Evolutionary conservation across 2,113 vertebrate genomes (phyloP).

Genomic region (Gasterosteus nipponicus): DNA sequence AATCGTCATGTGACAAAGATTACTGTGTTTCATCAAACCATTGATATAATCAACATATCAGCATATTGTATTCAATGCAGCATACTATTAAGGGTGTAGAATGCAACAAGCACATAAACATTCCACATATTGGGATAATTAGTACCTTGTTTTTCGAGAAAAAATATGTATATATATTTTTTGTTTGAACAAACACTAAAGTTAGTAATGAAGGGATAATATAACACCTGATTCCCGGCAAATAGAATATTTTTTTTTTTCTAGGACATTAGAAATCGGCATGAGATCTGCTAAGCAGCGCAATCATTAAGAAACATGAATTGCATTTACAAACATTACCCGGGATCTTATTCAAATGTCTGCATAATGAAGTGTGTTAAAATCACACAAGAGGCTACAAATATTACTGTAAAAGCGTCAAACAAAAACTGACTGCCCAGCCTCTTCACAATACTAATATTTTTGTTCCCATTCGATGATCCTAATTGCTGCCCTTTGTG

Average conservation of each 20-base stretch:
- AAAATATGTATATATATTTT: background rate
- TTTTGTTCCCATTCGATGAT: slow-evolving; percentile 26
- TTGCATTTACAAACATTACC: slow-evolving; percentile 9
- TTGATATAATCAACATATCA: background rate
- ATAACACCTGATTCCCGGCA: background rate
- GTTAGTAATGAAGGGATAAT: background rate
- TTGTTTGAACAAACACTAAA: background rate
- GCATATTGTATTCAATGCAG: background rate
- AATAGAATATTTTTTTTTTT: slow-evolving; percentile 1
- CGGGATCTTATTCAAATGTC: slow-evolving; percentile 4
- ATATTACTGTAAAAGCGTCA: background rate
- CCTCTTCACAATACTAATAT: background rate
- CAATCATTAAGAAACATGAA: slow-evolving; percentile 1
- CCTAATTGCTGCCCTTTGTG: slow-evolving; percentile 48
- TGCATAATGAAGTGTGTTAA: background rate
- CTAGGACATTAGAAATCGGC: background rate
- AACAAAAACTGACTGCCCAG: background rate
- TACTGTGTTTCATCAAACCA: background rate
- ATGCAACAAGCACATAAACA: background rate
- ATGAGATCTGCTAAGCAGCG: background rate
- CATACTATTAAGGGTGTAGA: slow-evolving; percentile 21
- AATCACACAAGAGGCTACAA: background rate
- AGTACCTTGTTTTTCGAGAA: background rate
- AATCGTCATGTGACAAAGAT: slow-evolving; percentile 1
- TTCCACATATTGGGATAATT: background rate